A percentile compares a stretch with the other conserved stretches of the same genome.
Evolutionary conservation across 2,797 vertebrate genomes (phyloP).

Genomic region (Acestrorhynchus altus): DNA sequence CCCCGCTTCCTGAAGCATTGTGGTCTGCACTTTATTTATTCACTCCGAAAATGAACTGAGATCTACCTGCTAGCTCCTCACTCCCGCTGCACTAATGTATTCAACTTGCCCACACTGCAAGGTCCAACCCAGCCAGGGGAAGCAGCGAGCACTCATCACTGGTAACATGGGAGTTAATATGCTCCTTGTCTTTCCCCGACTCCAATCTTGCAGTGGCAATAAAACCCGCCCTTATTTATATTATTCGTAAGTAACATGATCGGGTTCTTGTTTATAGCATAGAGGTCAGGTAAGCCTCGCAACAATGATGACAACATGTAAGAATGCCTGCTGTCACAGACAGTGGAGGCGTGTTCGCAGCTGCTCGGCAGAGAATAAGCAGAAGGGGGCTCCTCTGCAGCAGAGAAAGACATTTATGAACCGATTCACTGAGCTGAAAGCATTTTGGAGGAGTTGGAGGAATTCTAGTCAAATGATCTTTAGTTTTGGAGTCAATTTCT

Average conservation of each 20-base stretch:
- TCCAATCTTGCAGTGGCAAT: slow-evolving; percentile 48
- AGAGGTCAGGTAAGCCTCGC: slow-evolving; percentile 30
- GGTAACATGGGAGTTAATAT: slow-evolving; percentile 47
- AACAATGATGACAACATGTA: slow-evolving; percentile 27
- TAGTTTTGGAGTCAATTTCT: neutral
- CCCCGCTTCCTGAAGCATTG: slow-evolving; percentile 39
- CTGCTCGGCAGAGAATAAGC: neutral
- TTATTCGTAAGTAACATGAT: slow-evolving; percentile 42
- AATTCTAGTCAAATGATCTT: slow-evolving; percentile 4
- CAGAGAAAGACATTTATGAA: slow-evolving; percentile 22
- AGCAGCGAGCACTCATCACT: slow-evolving; percentile 41
- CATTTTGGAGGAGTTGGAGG: slow-evolving; percentile 8
- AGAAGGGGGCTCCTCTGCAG: slow-evolving; percentile 2
- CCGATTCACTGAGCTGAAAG: slow-evolving; percentile 26
- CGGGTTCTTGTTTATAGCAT: slow-evolving; percentile 21
- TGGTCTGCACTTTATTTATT: slow-evolving; percentile 50
- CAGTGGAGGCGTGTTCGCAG: slow-evolving; percentile 13
- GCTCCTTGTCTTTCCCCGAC: slow-evolving; percentile 16
- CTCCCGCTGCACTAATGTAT: slow-evolving; percentile 32
- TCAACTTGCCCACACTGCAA: slow-evolving; percentile 21
- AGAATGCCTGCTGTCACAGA: slow-evolving; percentile 11
- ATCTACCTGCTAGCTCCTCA: slow-evolving; percentile 32
- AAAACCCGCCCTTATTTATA: slow-evolving; percentile 48
- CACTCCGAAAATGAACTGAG: slow-evolving; percentile 41
- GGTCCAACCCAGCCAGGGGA: neutral